phyloP scores from a whole-genome alignment of 2,797 vertebrate species.

The Miichthys miiuy region DNA sequence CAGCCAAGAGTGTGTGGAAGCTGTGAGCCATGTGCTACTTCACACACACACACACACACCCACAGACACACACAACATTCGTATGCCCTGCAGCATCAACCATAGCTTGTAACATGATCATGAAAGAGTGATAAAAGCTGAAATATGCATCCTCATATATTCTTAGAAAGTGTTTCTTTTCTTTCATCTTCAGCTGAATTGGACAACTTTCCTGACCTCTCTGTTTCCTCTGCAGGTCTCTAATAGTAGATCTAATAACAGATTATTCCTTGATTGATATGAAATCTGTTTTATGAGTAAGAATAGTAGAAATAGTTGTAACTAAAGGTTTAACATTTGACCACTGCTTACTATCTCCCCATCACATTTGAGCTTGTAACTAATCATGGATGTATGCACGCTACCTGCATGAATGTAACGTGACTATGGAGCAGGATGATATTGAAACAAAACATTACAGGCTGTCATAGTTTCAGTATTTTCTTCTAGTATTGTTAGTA shows the following conservation, averaged over 20 bases:
- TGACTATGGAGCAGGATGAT: too few relatives aligned
- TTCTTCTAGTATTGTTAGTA: too few relatives aligned
- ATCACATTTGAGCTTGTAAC: too few relatives aligned
- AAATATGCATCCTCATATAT: not conserved
- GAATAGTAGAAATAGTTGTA: not conserved
- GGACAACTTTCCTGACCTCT: not conserved
- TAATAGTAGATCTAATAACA: not conserved
- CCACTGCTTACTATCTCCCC: too few relatives aligned
- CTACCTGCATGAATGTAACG: too few relatives aligned
- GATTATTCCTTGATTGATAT: not conserved
- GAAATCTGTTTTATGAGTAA: not conserved
- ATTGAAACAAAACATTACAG: too few relatives aligned
- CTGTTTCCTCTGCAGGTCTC: not conserved
- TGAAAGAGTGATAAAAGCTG: conserved; percentile 1
- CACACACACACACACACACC: conserved; percentile 14
- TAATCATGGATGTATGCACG: too few relatives aligned
- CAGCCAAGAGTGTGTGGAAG: conserved; percentile 45
- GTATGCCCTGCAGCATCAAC: not conserved
- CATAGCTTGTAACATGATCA: conserved; percentile 2
- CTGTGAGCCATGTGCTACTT: conserved; percentile 46
- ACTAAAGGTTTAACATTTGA: not conserved
- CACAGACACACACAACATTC: not conserved
- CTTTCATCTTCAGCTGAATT: not conserved
- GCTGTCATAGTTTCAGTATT: too few relatives aligned
- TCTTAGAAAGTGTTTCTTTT: not conserved